Percentiles rank a stretch among this genome's conserved stretches.
phyloP scores from a whole-genome alignment of 92 coral and sea anemone genomes.

The Desmophyllum pertusum region DNA sequence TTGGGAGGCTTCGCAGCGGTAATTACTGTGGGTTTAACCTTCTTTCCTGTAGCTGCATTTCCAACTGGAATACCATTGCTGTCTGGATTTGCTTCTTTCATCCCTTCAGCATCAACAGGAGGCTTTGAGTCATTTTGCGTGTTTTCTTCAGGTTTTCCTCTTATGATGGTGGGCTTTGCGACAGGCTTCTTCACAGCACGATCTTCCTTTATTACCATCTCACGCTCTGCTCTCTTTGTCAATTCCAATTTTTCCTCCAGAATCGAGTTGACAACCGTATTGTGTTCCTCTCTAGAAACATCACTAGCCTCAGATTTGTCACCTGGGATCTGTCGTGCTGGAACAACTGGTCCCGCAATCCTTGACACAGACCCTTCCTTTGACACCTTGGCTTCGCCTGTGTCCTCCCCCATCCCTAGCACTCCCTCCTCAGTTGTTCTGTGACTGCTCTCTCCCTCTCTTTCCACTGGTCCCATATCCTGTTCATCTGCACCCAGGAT shows the following conservation, averaged over 20 bases:
- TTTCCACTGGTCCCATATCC: not conserved
- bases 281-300: not conserved
- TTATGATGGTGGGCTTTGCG: constrained; percentile 30
- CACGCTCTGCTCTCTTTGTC: not conserved
- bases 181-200: constrained; percentile 1
- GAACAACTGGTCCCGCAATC: not conserved
- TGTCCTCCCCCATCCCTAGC: not conserved
- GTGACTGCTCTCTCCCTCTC: not conserved
- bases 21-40: constrained; percentile 59
- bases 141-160: constrained; percentile 2
- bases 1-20: constrained; percentile 40
- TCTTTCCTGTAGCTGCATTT: constrained; percentile 1
- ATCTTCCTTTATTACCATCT: not conserved
- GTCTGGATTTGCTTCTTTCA: not conserved
- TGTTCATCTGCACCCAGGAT: constrained; percentile 25
- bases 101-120: not conserved
- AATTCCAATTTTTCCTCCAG: not conserved
- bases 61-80: not conserved
- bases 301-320: not conserved
- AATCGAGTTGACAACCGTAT: not conserved
- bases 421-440: not conserved
- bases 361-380: not conserved
- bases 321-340: not conserved
- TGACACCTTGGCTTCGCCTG: not conserved
- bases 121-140: constrained; percentile 1